Percentiles rank a stretch among this genome's conserved stretches.
Conservation (phyloP, 2,797 vertebrate genomes). For the Diglossa cyanea region DNA sequence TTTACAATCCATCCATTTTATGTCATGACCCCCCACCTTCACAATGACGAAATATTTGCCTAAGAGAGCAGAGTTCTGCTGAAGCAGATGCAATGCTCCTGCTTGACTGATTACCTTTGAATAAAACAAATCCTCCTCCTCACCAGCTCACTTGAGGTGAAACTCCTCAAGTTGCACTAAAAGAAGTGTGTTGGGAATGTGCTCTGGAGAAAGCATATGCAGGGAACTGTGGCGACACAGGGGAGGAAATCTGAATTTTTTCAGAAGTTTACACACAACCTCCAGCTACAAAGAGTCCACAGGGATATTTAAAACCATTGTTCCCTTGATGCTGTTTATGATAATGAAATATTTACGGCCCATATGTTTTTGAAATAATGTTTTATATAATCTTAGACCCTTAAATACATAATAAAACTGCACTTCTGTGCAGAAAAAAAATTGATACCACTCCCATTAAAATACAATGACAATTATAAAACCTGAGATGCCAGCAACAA, state of each 20-base stretch:
- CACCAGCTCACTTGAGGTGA: neutral
- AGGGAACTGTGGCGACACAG: neutral
- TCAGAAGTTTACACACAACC: neutral
- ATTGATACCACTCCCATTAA: neutral
- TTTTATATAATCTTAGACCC: neutral
- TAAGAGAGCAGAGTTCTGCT: neutral
- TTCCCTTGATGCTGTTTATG: neutral
- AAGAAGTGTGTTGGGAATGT: rapidly evolving
- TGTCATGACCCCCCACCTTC: neutral
- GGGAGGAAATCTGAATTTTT: neutral
- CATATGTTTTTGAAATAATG: neutral
- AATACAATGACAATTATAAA: neutral
- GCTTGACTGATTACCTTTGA: neutral
- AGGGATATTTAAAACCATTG: neutral
- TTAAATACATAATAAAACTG: neutral
- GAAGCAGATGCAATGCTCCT: neutral
- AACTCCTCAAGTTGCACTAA: neutral
- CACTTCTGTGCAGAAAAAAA: neutral
- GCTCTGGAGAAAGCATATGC: neutral
- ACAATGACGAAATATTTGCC: neutral
- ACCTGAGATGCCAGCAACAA: neutral
- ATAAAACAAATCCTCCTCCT: neutral
- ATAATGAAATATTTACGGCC: neutral
- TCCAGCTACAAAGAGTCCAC: neutral
- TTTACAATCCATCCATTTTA: neutral